Evolutionary conservation across 1,140 invertebrate genomes (phyloP), one percentile per base, ranked within the genome.

Genomic region (Drosophila arawakana): DNA sequence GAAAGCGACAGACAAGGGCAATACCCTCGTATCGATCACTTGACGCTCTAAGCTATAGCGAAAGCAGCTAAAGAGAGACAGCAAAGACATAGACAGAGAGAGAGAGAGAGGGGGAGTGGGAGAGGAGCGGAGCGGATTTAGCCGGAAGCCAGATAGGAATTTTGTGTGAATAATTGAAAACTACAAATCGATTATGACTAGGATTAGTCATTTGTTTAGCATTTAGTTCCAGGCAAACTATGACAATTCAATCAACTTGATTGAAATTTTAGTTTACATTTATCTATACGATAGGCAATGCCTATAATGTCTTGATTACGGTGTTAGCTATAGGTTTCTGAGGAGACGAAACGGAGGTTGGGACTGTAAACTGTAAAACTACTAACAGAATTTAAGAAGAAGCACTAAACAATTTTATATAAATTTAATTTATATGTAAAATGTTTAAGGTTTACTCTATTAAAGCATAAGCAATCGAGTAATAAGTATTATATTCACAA

Each of bases 11-110:
- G 61, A 63, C 61, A 63, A 63, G 61, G 47, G 47, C 61, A 54
- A 49, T 66, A 66, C 35, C 61, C 69, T 65, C 60, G 41, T 9
- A 13, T 54, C 35, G 49, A 63, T 37, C 49, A 63, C 61, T 63
- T 63, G 61, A 63, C 37, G 34, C 52, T 55, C 8, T n/a, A 6
- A 21, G 10, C 39, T n/a, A 21, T 10, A 13, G n/a, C 15, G 21
- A n/a, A 43, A 25, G 25, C 25, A 30, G 25, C 6, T 30, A 30
- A 6, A 30, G 25, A 0, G 6, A 6, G 25, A 30, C 25, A 30
- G 25, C 25, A 30, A 30, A 30, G 4, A 30, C 25, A 30, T 30
- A 11, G 25, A 15, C 1, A 60, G 39, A 44, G 39, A n/a, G 6
- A 10, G 10, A 44, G 13, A 13, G 34, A 46, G 13, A 52, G 7